Evolutionary conservation across 2,888 invertebrate species (phyloP).

Genomic region (Chymomyza amoena): DNA sequence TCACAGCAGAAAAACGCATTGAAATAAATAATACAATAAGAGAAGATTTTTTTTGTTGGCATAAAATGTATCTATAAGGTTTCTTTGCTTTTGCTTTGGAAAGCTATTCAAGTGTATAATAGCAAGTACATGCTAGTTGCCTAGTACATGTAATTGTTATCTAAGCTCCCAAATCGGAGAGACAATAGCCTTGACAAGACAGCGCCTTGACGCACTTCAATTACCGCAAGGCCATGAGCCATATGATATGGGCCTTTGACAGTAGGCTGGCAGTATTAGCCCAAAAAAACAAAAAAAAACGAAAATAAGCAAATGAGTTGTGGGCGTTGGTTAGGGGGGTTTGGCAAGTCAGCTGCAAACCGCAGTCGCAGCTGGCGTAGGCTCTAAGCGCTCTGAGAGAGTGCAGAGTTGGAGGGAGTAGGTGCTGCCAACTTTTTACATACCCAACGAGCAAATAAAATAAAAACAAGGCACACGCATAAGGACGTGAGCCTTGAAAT

Average conservation of each 20-base stretch:
- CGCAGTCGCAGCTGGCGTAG: neutral
- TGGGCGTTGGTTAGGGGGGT: no score
- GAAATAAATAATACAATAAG: neutral
- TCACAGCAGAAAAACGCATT: neutral
- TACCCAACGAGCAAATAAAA: neutral
- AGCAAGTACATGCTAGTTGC: neutral
- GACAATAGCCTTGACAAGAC: neutral
- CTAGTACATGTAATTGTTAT: neutral
- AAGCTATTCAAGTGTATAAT: no score
- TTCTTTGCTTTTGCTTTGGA: neutral
- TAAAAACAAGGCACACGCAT: slow-evolving; percentile 14
- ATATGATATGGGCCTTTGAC: neutral
- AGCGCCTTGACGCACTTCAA: neutral
- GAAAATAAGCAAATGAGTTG: no score
- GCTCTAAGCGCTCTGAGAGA: slow-evolving; percentile 6
- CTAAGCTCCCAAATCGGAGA: neutral
- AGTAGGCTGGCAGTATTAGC: no score
- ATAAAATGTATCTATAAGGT: neutral
- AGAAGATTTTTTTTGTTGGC: neutral
- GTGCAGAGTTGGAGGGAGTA: neutral
- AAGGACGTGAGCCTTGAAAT: slow-evolving; percentile 41
- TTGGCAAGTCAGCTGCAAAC: neutral
- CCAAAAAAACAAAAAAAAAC: no score
- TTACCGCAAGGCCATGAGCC: neutral
- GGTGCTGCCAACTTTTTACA: slow-evolving; percentile 5